Percentiles rank a stretch among this genome's conserved stretches.
phyloP scores from a whole-genome alignment of 2,113 vertebrate genomes.

The Nerophis ophidion region DNA sequence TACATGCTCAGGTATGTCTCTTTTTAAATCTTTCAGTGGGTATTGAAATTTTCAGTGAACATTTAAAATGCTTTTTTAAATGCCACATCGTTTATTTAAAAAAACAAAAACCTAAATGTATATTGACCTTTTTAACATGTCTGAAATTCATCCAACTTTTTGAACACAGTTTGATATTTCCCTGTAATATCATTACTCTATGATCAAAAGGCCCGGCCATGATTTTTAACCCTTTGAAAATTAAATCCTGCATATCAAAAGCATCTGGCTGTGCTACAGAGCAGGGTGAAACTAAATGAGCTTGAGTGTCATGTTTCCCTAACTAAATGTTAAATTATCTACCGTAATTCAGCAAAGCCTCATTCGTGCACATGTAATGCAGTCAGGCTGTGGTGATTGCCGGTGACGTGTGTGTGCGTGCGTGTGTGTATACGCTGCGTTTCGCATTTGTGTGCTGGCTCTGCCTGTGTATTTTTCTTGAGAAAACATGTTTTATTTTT shows the following conservation, averaged over 20 bases:
- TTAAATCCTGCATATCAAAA: constrained; percentile 57
- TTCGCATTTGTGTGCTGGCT: constrained; percentile 37
- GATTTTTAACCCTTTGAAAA: constrained; percentile 49
- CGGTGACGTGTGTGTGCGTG: constrained; percentile 28
- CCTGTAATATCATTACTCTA: constrained; percentile 16
- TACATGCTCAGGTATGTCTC: background rate
- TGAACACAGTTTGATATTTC: constrained; percentile 35
- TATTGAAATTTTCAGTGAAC: constrained; percentile 8
- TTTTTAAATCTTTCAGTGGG: background rate
- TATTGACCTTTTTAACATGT: constrained; percentile 5
- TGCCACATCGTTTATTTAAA: constrained; percentile 28
- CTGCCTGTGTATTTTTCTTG: constrained; percentile 27
- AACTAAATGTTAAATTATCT: constrained; percentile 53
- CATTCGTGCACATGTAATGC: constrained; percentile 36
- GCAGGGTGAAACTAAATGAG: constrained; percentile 37
- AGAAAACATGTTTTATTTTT: constrained; percentile 5
- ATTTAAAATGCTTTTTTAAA: constrained; percentile 14
- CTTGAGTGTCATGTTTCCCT: constrained; percentile 54
- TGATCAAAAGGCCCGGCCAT: constrained; percentile 57
- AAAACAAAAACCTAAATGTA: no score
- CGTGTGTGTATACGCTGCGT: background rate
- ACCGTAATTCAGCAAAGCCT: constrained; percentile 38
- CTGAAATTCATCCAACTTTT: constrained; percentile 38
- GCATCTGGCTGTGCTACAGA: constrained; percentile 51
- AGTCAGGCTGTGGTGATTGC: constrained; percentile 60